Percentiles rank a stretch among this genome's conserved stretches.
phyloP scores from a whole-genome alignment of 2,888 invertebrate genomes.

The Xylocampa areola region DNA sequence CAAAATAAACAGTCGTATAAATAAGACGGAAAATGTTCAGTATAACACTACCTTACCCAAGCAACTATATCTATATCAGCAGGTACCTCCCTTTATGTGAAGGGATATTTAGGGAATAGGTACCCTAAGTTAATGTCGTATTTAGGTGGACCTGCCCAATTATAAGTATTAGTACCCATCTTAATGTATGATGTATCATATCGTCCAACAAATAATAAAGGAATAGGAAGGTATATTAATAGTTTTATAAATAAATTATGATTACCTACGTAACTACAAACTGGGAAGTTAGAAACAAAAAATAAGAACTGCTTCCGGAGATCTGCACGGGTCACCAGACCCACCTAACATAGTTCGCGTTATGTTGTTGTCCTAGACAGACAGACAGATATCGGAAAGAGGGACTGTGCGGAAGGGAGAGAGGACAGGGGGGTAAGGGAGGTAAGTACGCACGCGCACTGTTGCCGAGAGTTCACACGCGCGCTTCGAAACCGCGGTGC shows the following conservation, averaged over 20 bases:
- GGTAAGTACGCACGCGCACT: constrained; percentile 87
- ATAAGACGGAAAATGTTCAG: neutral
- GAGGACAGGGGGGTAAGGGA: constrained; percentile 64
- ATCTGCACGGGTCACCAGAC: constrained; percentile 53
- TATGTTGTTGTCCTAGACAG: constrained; percentile 77
- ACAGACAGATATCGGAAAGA: constrained; percentile 74
- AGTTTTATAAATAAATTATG: no score
- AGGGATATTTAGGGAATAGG: neutral
- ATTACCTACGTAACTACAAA: neutral
- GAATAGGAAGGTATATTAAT: no score
- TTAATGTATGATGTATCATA: neutral
- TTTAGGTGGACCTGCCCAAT: no score
- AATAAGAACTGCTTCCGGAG: constrained; percentile 8
- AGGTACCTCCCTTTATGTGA: neutral
- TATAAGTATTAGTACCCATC: neutral
- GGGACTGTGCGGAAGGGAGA: constrained; percentile 74
- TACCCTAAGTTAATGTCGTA: neutral
- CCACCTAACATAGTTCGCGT: constrained; percentile 72
- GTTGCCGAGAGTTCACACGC: constrained; percentile 85
- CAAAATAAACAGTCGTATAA: neutral
- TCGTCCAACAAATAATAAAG: neutral
- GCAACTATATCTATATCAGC: no score
- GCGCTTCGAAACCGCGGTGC: constrained; percentile 86
- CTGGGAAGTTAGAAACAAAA: constrained; percentile 1
- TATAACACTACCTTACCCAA: neutral